A percentile compares a stretch with the other conserved stretches of the same genome.
These are phyloP conservation scores for Naso thynnoides DNA, from an alignment of 2,797 vertebrate species.

Conservation along the genomic window DNA sequence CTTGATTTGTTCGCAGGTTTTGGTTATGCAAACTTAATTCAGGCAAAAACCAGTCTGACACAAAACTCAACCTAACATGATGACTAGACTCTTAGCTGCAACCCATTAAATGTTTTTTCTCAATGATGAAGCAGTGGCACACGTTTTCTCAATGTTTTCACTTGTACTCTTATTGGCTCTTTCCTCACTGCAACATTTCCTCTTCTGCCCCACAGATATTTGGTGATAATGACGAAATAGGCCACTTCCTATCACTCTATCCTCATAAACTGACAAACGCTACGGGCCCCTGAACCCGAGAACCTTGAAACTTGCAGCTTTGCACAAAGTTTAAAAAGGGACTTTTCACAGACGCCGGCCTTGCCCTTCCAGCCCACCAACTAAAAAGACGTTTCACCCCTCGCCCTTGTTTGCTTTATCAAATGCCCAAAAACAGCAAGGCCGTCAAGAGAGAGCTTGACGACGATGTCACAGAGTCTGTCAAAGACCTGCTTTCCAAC, in stretches of 20 bases:
- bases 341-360: constrained; percentile 37
- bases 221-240: constrained; percentile 83
- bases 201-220: constrained; percentile 62
- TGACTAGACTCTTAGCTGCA: background rate
- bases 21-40: background rate
- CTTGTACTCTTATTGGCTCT: background rate
- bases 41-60: background rate
- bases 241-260: constrained; percentile 27
- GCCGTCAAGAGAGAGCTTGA: constrained; percentile 96
- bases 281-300: constrained; percentile 23
- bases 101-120: constrained; percentile 3
- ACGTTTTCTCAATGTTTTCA: background rate
- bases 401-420: constrained; percentile 79
- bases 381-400: constrained; percentile 77
- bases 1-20: background rate
- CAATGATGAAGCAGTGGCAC: background rate
- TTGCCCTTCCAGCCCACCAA: constrained; percentile 29
- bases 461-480: constrained; percentile 96
- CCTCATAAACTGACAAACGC: constrained; percentile 47
- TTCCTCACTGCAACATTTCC: constrained; percentile 15
- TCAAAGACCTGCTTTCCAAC: constrained; percentile 97
- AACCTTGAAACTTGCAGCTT: constrained; percentile 7
- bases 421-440: constrained; percentile 99
- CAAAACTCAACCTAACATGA: background rate
- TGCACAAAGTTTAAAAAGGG: constrained; percentile 18